Evolutionary conservation across 2,797 vertebrate genomes (phyloP).

Genomic region (Falco biarmicus): DNA sequence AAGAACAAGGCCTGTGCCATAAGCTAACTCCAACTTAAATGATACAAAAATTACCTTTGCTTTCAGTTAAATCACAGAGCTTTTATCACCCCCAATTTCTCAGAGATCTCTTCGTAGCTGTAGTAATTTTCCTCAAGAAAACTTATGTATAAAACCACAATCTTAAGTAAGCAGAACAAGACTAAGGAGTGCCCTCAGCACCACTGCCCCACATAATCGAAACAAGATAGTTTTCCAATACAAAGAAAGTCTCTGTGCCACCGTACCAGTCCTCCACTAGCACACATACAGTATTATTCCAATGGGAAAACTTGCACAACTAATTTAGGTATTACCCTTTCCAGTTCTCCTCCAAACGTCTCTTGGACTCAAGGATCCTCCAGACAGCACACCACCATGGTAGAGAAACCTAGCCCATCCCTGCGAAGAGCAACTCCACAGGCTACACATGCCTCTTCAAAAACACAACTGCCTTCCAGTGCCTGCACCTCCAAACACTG

Average conservation of each 20-base stretch:
- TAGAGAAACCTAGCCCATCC: not conserved
- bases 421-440: not conserved
- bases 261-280: not conserved
- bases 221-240: not conserved
- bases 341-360: not conserved
- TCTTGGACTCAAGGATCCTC: not conserved
- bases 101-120: not conserved
- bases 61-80: not conserved
- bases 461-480: not conserved
- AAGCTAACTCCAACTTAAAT: not conserved
- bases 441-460: not conserved
- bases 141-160: not conserved
- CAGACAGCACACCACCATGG: not conserved
- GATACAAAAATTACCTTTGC: not conserved
- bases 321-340: not conserved
- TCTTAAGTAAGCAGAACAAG: accelerated
- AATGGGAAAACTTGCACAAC: not conserved
- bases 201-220: not conserved
- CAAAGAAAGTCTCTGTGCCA: not conserved
- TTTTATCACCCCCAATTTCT: not conserved
- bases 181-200: not conserved
- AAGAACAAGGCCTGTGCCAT: not conserved
- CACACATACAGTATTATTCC: not conserved
- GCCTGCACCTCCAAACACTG: not conserved
- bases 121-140: not conserved